Evolutionary conservation across 2,113 vertebrate genomes (phyloP), one percentile per base, ranked within the genome.

Genomic region (Ammodytes dubius): DNA sequence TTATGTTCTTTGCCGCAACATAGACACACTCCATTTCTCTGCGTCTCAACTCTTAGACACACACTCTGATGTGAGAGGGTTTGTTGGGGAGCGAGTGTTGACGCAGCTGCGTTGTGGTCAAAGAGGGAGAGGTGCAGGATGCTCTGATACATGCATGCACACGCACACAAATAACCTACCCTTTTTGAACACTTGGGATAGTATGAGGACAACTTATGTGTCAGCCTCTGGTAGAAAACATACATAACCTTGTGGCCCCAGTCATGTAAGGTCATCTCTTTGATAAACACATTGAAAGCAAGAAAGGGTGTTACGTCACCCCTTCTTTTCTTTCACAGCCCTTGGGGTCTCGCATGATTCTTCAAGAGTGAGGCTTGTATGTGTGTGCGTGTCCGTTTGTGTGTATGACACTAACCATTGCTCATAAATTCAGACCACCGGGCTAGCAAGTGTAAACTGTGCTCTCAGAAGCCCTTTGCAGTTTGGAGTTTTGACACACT

Each of bases 391-490:
- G 57, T 81, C 47, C 74, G 53, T 61, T 81, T 84, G 77, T 70
- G 70, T 82, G 77, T 80, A 40, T 89, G 90, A 93, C 82, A 91
- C 77, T 90, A 92, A 89, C 82, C 89, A 92, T 93, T 93, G 88
- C 89, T 95, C 90, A 94, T 91, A 93, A 94, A 93, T 89, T 82
- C 84, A 91, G 95, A 96, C 94, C 95, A 95, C 95, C 95, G 78
- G 89, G 93, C 85, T 90, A 57, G 94, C 89, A 86, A 95, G 91
- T 91, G 94, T 95, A 94, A 95, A 95, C 94, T 88, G 84, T 91
- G 90, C 88, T 90, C 89, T 91, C 89, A 93, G 93, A 93, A 94
- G 92, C 93, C 88, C 92, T 93, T 93, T 65, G 81, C 88, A 80
- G 84, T 90, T 83, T 83, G 84, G 86, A 93, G 83, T 91, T 95